Percentiles rank a stretch among this genome's conserved stretches.
phyloP scores from a whole-genome alignment of 2,797 vertebrate genomes.

The Poecilia gillii region DNA sequence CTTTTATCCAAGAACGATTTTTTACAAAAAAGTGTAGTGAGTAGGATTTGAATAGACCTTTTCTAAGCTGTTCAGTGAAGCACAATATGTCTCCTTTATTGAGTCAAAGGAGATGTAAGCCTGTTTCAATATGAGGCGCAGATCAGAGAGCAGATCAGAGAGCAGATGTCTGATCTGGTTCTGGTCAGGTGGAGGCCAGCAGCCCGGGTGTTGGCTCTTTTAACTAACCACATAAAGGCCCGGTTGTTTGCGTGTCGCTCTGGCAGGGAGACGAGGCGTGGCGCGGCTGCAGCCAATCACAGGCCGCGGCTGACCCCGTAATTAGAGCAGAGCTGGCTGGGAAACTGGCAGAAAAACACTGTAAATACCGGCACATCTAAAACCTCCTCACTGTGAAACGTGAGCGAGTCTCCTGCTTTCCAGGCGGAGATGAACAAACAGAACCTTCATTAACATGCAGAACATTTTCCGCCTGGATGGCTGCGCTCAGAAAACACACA shows the following conservation, averaged over 20 bases:
- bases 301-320: slow-evolving; percentile 38
- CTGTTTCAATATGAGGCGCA: background rate
- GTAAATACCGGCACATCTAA: slow-evolving; percentile 37
- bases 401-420: slow-evolving; percentile 35
- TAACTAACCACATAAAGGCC: slow-evolving; percentile 61
- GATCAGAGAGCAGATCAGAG: slow-evolving; percentile 13
- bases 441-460: slow-evolving; percentile 41
- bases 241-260: slow-evolving; percentile 46
- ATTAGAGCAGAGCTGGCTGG: slow-evolving; percentile 65
- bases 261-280: slow-evolving; percentile 51
- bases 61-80: too few species aligned
- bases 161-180: slow-evolving; percentile 34
- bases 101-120: slow-evolving; percentile 11
- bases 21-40: too few species aligned
- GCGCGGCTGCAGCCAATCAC: slow-evolving; percentile 44
- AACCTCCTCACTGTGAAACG: slow-evolving; percentile 8
- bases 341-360: slow-evolving; percentile 54
- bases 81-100: too few species aligned
- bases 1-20: too few species aligned
- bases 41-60: too few species aligned
- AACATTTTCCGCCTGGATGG: slow-evolving; percentile 18
- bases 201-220: slow-evolving; percentile 41
- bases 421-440: slow-evolving; percentile 44
- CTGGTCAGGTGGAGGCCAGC: slow-evolving; percentile 23
- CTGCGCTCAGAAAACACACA: slow-evolving; percentile 16